phyloP scores from a whole-genome alignment of 2,113 vertebrate genomes.

The Isurus oxyrinchus region DNA sequence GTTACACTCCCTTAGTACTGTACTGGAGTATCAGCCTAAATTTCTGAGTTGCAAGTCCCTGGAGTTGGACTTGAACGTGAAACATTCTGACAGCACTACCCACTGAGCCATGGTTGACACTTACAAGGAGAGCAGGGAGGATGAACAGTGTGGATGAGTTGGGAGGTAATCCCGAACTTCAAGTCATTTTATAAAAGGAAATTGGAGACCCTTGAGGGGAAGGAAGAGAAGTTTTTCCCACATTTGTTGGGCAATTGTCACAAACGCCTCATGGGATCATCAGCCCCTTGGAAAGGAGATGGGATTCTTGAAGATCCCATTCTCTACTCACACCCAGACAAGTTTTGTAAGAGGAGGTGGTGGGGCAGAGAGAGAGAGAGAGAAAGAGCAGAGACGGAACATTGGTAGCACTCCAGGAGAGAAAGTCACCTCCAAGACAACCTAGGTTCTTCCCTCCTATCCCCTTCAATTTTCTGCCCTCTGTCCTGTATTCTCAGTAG shows the following conservation, averaged over 20 bases:
- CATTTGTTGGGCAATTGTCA: too few species aligned
- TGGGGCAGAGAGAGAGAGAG: not conserved
- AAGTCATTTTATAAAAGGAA: not conserved
- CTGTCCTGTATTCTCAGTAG: too few species aligned
- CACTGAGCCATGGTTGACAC: not conserved
- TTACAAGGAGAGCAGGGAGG: not conserved
- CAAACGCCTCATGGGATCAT: too few species aligned
- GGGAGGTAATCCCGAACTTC: too few species aligned
- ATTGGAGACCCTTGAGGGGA: not conserved
- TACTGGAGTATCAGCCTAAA: not conserved
- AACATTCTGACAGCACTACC: not conserved
- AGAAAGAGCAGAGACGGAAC: not conserved
- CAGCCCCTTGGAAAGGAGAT: too few species aligned
- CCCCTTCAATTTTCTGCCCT: too few species aligned
- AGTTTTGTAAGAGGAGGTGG: not conserved
- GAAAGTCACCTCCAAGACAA: too few species aligned
- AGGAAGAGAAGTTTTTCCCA: too few species aligned
- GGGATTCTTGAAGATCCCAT: too few species aligned
- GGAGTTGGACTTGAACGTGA: not conserved
- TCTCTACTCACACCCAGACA: too few species aligned
- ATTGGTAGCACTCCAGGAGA: too few species aligned
- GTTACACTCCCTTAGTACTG: not conserved
- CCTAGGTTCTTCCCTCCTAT: not conserved
- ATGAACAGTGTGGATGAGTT: too few species aligned
- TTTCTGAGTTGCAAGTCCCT: not conserved